Conservation (phyloP, 2,797 vertebrate species). For the Varecia variegata region DNA sequence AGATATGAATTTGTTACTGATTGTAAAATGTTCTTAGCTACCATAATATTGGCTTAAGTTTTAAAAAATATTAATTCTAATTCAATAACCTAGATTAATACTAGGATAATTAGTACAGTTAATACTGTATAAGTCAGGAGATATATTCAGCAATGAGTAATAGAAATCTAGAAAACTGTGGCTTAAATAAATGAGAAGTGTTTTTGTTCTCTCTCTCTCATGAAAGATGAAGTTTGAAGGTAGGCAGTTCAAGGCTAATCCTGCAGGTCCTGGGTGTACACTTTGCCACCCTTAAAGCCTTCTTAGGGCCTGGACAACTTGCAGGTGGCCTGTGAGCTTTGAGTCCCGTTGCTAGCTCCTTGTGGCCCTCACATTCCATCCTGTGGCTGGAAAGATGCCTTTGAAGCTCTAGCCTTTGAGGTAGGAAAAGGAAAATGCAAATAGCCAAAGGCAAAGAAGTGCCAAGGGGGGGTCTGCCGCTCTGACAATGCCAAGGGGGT, state of each 20-base stretch:
- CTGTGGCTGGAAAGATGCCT: not conserved
- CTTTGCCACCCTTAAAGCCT: not conserved
- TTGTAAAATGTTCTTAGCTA: not conserved
- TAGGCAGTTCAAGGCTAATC: not conserved
- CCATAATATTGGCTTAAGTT: not conserved
- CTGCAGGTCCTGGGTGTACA: not conserved
- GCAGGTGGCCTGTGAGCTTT: not conserved
- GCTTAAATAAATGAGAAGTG: not conserved
- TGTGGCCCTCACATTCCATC: not conserved
- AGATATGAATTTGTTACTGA: not conserved
- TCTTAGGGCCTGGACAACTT: not conserved
- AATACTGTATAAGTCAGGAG: not conserved
- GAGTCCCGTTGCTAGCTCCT: not conserved
- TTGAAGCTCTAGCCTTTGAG: not conserved
- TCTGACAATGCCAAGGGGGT: not conserved
- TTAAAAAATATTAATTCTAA: slow-evolving; percentile 17
- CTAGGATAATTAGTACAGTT: too few relatives aligned
- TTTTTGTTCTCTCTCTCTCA: not conserved
- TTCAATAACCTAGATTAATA: not conserved
- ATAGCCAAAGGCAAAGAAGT: not conserved
- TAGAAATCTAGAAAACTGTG: not conserved
- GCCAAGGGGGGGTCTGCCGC: not conserved
- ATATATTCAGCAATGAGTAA: not conserved
- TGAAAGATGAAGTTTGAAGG: not conserved
- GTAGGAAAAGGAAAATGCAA: not conserved